These are phyloP conservation scores for Aleiodes alternator DNA, from an alignment of 2,888 invertebrate species.

Conservation along the genomic window DNA sequence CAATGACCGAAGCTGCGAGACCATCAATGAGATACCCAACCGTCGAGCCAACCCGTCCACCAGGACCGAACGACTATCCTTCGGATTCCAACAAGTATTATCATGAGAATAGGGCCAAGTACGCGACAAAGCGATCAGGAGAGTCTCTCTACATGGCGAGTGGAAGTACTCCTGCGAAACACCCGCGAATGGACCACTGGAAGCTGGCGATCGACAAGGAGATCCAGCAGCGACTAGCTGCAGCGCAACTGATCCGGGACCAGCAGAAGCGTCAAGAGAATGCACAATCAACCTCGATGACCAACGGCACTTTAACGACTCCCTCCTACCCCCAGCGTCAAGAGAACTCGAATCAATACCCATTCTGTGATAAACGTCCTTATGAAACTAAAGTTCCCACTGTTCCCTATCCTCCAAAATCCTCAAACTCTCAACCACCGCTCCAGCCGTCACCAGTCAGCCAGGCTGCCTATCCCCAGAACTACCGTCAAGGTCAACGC, in stretches of 20 bases:
- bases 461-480: slow-evolving; percentile 55
- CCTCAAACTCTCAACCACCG: slow-evolving; percentile 36
- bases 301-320: slow-evolving; percentile 64
- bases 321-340: slow-evolving; percentile 52
- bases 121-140: slow-evolving; percentile 68
- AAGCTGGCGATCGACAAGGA: slow-evolving; percentile 77
- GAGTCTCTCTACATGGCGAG: slow-evolving; percentile 67
- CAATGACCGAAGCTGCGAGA: slow-evolving; percentile 36
- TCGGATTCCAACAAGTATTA: slow-evolving; percentile 67
- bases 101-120: slow-evolving; percentile 60
- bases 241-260: slow-evolving; percentile 61
- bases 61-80: slow-evolving; percentile 64
- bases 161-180: slow-evolving; percentile 74
- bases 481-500: slow-evolving; percentile 64
- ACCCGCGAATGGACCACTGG: slow-evolving; percentile 77
- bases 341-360: slow-evolving; percentile 56
- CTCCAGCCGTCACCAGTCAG: slow-evolving; percentile 56
- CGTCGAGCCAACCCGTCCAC: slow-evolving; percentile 59
- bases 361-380: slow-evolving; percentile 70
- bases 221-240: slow-evolving; percentile 77
- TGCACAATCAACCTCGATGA: slow-evolving; percentile 60
- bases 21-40: slow-evolving; percentile 59
- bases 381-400: slow-evolving; percentile 49
- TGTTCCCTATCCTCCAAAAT: slow-evolving; percentile 55
- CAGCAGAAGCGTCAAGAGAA: slow-evolving; percentile 66